Percentiles rank a stretch among this genome's conserved stretches.
phyloP scores from a whole-genome alignment of 2,888 invertebrate genomes.

The Oligia fasciuncula region DNA sequence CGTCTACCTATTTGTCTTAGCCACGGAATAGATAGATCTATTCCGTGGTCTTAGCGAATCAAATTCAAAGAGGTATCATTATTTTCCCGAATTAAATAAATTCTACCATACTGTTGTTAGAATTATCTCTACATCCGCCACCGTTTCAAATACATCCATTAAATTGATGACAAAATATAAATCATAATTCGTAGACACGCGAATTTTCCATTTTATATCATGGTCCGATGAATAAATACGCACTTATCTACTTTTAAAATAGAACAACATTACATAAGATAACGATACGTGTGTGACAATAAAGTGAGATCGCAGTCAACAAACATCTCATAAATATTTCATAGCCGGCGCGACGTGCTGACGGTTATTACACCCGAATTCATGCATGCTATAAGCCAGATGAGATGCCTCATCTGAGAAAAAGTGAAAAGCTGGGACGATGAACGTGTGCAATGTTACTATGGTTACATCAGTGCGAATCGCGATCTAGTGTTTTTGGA shows the following conservation, averaged over 20 bases:
- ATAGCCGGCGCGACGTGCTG: slow-evolving; percentile 73
- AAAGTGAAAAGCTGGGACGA: slow-evolving; percentile 74
- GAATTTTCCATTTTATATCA: slow-evolving; percentile 44
- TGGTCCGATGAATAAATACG: slow-evolving; percentile 38
- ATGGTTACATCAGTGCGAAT: slow-evolving; percentile 38
- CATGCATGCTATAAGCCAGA: slow-evolving; percentile 76
- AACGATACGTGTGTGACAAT: slow-evolving; percentile 67
- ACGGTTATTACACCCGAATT: slow-evolving; percentile 86
- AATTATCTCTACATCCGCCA: slow-evolving; percentile 18
- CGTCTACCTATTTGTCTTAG: background rate
- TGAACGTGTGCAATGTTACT: slow-evolving; percentile 34
- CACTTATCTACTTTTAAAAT: slow-evolving; percentile 46
- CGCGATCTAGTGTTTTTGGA: slow-evolving; percentile 36
- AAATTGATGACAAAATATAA: slow-evolving; percentile 10
- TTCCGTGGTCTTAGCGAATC: background rate
- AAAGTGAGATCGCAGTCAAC: slow-evolving; percentile 75
- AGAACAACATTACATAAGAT: slow-evolving; percentile 59
- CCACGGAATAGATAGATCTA: too few species aligned
- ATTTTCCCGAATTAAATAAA: background rate
- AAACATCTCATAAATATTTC: slow-evolving; percentile 80
- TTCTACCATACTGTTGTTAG: background rate
- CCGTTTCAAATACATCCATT: background rate
- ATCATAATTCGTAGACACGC: slow-evolving; percentile 31
- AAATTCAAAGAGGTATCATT: background rate
- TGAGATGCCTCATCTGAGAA: slow-evolving; percentile 70